phyloP scores from a whole-genome alignment of 2,797 vertebrate species.

The Tragopan temminckii region DNA sequence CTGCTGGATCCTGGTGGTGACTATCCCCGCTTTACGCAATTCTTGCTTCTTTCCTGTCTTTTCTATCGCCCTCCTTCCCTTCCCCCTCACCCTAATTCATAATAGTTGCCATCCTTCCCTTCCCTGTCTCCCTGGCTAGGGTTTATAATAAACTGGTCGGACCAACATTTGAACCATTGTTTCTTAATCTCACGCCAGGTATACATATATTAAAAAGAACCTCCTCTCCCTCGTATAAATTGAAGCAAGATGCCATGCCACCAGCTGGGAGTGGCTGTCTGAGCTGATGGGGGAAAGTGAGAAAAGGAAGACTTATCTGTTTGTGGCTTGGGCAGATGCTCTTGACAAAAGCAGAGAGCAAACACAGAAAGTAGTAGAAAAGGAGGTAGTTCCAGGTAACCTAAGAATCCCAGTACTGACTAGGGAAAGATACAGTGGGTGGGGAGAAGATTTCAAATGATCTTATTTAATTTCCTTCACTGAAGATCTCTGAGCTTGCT shows the following conservation, averaged over 20 bases:
- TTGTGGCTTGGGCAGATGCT: neutral
- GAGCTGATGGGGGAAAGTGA: rapidly evolving
- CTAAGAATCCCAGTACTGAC: neutral
- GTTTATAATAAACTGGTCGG: too few relatives aligned
- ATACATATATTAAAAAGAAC: too few relatives aligned
- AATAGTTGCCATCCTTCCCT: too few relatives aligned
- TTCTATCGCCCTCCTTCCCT: too few relatives aligned
- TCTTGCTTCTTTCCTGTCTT: too few relatives aligned
- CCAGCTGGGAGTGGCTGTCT: neutral
- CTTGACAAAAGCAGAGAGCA: neutral
- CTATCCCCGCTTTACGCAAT: too few relatives aligned
- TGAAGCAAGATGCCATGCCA: neutral
- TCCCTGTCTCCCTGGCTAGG: too few relatives aligned
- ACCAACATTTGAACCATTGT: too few relatives aligned
- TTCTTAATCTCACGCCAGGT: too few relatives aligned
- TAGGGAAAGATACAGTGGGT: neutral
- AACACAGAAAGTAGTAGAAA: neutral
- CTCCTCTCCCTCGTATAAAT: too few relatives aligned
- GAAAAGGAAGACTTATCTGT: neutral
- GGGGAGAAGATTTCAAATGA: neutral
- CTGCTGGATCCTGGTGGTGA: too few relatives aligned
- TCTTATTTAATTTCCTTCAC: neutral
- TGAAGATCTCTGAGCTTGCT: neutral
- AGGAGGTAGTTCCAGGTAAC: neutral
- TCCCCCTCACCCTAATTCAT: too few relatives aligned